phyloP scores from a whole-genome alignment of 2,113 vertebrate genomes.

The Panthera leo region DNA sequence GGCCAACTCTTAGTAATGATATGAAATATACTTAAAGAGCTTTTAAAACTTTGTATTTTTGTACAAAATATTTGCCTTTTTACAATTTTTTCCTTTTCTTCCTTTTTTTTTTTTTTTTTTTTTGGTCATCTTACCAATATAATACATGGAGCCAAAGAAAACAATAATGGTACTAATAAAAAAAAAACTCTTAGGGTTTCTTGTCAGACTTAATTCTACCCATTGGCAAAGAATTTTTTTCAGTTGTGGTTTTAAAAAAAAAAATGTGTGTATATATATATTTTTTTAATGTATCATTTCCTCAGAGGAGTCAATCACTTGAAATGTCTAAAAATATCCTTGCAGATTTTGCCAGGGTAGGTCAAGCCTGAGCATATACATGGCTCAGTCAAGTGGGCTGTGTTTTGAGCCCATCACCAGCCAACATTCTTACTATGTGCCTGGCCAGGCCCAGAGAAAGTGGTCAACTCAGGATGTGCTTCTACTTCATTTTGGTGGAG shows the following conservation, averaged over 20 bases:
- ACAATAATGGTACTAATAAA: slow-evolving; percentile 85
- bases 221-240: slow-evolving; percentile 80
- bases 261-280: neutral
- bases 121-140: slow-evolving; percentile 84
- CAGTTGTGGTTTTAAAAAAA: slow-evolving; percentile 71
- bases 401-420: neutral
- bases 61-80: slow-evolving; percentile 89
- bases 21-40: slow-evolving; percentile 91
- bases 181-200: slow-evolving; percentile 83
- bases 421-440: neutral
- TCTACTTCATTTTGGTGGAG: neutral
- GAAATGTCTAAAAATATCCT: slow-evolving; percentile 80
- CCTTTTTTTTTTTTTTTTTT: slow-evolving; percentile 77
- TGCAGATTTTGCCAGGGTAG: slow-evolving; percentile 59
- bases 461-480: neutral
- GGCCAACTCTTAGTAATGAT: slow-evolving; percentile 86
- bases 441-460: neutral
- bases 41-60: slow-evolving; percentile 92
- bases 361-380: slow-evolving; percentile 57
- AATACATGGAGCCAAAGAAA: slow-evolving; percentile 87
- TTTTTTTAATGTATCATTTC: slow-evolving; percentile 70
- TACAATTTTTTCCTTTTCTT: slow-evolving; percentile 76
- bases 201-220: slow-evolving; percentile 79
- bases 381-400: neutral
- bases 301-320: slow-evolving; percentile 76